Percentiles rank a stretch among this genome's conserved stretches.
Conservation (phyloP, 1,140 invertebrate genomes). For the Caenorhabditis inopinata region DNA sequence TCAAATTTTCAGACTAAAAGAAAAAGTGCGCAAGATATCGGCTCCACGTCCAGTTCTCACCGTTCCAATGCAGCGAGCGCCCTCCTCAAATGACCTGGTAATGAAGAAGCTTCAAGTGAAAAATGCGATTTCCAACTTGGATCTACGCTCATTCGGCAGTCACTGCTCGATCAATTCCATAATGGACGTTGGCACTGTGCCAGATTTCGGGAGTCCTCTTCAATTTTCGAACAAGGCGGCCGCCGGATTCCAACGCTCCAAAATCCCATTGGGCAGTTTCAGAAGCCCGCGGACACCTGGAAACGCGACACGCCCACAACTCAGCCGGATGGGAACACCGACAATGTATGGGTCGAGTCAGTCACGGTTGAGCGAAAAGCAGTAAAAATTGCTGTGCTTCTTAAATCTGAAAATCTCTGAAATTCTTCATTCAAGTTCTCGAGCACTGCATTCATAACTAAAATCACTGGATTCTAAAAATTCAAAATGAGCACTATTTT, state of each 20-base stretch:
- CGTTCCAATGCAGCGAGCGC: constrained; percentile 10
- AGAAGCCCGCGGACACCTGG: constrained; percentile 22
- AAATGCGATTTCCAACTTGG: constrained; percentile 16
- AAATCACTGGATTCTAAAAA: no score
- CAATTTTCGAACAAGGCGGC: constrained; percentile 30
- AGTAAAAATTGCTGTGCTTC: no score
- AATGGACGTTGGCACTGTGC: constrained; percentile 4
- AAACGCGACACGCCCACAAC: no score
- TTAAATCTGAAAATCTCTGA: no score
- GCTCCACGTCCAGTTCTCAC: background rate
- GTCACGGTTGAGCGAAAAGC: background rate
- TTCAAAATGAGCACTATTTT: no score
- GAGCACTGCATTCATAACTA: no score
- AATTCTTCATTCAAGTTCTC: no score
- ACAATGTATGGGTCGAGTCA: background rate
- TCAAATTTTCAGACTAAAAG: constrained; percentile 12
- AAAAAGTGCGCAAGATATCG: background rate
- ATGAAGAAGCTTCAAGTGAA: constrained; percentile 39
- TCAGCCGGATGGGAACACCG: background rate
- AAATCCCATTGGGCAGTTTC: constrained; percentile 19
- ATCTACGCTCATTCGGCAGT: constrained; percentile 34
- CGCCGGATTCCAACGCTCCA: constrained; percentile 29
- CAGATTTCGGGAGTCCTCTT: constrained; percentile 38
- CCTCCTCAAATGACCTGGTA: constrained; percentile 31
- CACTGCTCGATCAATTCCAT: constrained; percentile 18